Base-by-base conservation (phyloP, 2,888 invertebrate genomes). In the Amblyteles armatorius region DNA sequence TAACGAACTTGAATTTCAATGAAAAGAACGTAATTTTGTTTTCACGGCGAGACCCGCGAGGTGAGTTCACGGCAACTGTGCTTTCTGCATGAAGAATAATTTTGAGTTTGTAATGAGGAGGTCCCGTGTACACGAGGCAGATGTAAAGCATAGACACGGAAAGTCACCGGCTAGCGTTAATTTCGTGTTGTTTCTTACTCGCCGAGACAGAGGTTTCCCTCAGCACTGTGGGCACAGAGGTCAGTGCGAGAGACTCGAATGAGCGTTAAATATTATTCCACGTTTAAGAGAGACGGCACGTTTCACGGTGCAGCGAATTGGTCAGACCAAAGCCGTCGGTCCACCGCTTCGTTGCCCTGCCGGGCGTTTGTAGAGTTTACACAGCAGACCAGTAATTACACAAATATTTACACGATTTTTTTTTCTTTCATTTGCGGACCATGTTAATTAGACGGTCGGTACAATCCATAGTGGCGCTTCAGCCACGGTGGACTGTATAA, bases 241-340 rank as follows among this genome's bases (percentile, higher is more conserved):
- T 29, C 22, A 63, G 40, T 29, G 22, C 16, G 40, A 52, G 44
- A 63, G 52, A 68, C 40, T 55, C 22, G 74, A 29, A 84, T 63
- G 76, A 72, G n/a, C 67, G 72, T 88, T 89, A 88, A 91, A 90
- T 89, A 90, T 91, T 89, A 86, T 88, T 85, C 83, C 74, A 84
- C 86, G 86, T 88, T 89, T 88, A 89, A 60, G 48, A 57, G 22
- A 88, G 85, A 88, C 87, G 86, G 87, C 44, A 87, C 87, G 87
- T 88, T 89, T 84, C 88, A 85, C 77, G 86, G 82, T 87, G 79
- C 85, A 87, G 87, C 87, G 88, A 90, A 88, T 87, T 88, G 87
- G 86, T 83, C 85, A 88, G 87, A 87, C 88, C 88, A 81, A 87
- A 72, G 52, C 60, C 44, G 79, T 74, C 68, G 71, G 76, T 52